Evolutionary conservation across 2,888 invertebrate species (phyloP), one percentile per base, ranked within the genome.

Genomic region (Melikaiella ostensackeni): DNA sequence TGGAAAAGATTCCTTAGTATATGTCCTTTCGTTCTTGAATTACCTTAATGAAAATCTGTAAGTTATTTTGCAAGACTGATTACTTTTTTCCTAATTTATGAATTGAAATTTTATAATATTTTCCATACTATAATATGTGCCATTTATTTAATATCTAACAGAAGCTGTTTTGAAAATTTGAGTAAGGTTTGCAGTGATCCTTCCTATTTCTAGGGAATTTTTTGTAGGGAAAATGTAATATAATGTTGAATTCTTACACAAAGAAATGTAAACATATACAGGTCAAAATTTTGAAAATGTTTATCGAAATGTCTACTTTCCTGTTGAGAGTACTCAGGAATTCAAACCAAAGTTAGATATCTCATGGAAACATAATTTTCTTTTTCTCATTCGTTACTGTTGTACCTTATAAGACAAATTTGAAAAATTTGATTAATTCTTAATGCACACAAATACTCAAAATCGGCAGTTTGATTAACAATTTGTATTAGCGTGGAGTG

Each of bases 391-490:
- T 50, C 13, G 21, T 64, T 50, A 70, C 50, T 50, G 7, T 50
- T 30, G 70, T 57, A 70, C 27, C 50, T 50, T 70, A 9, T 27
- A 66, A 19, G 24, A 16, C n/a, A 70, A 46, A 46, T 70, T 70
- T 70, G 30, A 30, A 19, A 30, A 42, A 42, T 42, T 55, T 13
- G n/a, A 50, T 50, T 33, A 33, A 50, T 70, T 70, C 30, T 33
- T 46, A 50, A 66, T 24, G 38, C 13, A 46, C 46, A 42, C n/a
- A 70, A 70, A 70, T 70, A 50, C 50, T 70, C 50, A 66, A 66
- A 46, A 46, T 66, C 16, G 24, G 27, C 19, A 9, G 50, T 30
- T 70, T 50, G 4, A 50, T 70, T 50, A 27, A 33, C 30, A 70
- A 13, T 19, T 35, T 63, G 19, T 50, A 70, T 27, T n/a, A 70